Conservation (phyloP, 2,113 vertebrate genomes). For the Microtus ochrogaster region DNA sequence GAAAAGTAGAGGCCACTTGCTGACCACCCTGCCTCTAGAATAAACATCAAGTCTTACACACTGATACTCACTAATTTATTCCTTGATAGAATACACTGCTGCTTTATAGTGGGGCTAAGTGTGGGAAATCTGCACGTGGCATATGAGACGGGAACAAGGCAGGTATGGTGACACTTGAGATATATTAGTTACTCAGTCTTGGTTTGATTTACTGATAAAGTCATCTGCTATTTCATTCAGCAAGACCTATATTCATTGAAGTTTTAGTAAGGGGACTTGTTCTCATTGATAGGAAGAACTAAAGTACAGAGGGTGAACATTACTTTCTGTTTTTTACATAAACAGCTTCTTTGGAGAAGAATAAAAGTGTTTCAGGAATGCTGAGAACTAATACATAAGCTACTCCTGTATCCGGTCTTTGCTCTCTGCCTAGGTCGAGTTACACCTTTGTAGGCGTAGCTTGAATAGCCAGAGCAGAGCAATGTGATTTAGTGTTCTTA, state of each 20-base stretch:
- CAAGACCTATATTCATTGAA: not conserved
- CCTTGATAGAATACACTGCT: not conserved
- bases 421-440: not conserved
- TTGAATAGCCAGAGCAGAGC: not conserved
- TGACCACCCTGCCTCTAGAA: not conserved
- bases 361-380: not conserved
- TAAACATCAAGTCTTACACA: not conserved
- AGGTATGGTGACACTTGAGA: not conserved
- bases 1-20: not conserved
- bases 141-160: not conserved
- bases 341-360: conserved; percentile 23
- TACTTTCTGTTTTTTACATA: not conserved
- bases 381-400: not conserved
- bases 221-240: not conserved
- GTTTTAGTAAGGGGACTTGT: not conserved
- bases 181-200: not conserved
- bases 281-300: not conserved
- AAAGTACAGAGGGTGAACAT: not conserved
- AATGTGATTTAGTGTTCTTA: not conserved
- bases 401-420: conserved; percentile 4
- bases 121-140: not conserved
- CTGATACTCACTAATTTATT: not conserved
- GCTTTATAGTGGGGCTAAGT: not conserved
- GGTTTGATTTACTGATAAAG: not conserved
- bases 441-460: not conserved